Evolutionary conservation across 2,888 invertebrate genomes (phyloP), one percentile per base, ranked within the genome.

Genomic region (Volucella bombylans): DNA sequence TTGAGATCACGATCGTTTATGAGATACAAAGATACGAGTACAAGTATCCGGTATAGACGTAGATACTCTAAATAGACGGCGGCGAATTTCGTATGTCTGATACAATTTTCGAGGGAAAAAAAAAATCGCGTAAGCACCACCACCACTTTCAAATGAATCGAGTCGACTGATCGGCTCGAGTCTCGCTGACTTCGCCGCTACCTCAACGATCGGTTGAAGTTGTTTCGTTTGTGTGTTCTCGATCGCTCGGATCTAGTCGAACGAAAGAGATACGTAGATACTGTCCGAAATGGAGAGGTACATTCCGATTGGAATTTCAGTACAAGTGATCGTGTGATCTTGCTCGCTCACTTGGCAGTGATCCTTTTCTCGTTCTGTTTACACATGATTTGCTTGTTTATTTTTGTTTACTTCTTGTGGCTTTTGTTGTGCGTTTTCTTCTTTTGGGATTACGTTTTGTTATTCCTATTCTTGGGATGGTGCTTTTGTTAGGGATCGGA

Each of bases 141-240:
- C 85, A 47, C 62, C 62, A 64, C 62, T 15, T 47, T 71, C 76
- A 49, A 72, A 72, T 72, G 57, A 77, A 76, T 68, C 85, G 77
- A 85, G 76, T 72, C 80, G 68, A 85, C 85, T 85, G 85, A 81
- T 85, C 85, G 72, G 71, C 76, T 85, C 85, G 85, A 85, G 85
- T 72, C 85, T 85, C 85, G 85, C 55, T n/a, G 0, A 45, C 50
- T 55, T 80, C 76, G 80, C 71, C 45, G 31, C 50, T 41, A 67
- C 71, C 74, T 61, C 71, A 71, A 49, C 65, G 45, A 39, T 50
- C 55, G 45, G 55, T 65, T 68, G 64, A 47, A 68, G 45, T 80
- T 6, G 31, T 31, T 31, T 31, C 31, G 31, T 31, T 6, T 4
- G 31, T 4, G 31, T 31, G 6, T 31, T 31, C 31, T 31, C 6